Evolutionary conservation across 2,888 invertebrate genomes (phyloP).

Genomic region (Caenorhabditis imperialis): DNA sequence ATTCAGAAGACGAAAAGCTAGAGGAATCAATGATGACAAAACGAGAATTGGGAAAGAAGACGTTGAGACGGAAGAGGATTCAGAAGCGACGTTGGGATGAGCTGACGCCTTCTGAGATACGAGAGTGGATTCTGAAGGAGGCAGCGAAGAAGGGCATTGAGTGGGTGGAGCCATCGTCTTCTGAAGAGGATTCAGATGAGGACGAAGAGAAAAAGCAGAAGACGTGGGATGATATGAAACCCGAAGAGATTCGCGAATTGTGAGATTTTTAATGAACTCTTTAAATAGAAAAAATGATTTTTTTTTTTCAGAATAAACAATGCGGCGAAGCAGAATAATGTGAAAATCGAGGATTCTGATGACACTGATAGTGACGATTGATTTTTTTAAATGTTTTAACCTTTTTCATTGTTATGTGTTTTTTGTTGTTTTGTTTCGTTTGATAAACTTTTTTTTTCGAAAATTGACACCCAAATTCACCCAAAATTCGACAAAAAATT

Average conservation of each 20-base stretch:
- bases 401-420: background rate
- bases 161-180: background rate
- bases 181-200: background rate
- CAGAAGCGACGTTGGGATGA: background rate
- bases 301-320: background rate
- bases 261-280: background rate
- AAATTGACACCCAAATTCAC: too few species aligned
- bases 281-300: background rate
- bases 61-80: background rate
- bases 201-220: background rate
- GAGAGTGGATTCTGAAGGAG: constrained; percentile 3
- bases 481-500: too few species aligned
- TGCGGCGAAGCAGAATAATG: background rate
- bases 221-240: constrained; percentile 12
- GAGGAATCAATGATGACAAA: constrained; percentile 12
- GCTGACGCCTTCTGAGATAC: constrained; percentile 23
- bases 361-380: constrained; percentile 2
- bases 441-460: too few species aligned
- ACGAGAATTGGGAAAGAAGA: too few species aligned
- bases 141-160: constrained; percentile 6
- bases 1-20: constrained; percentile 28
- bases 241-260: background rate
- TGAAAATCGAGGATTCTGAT: background rate
- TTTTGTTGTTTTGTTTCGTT: constrained; percentile 5
- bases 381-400: constrained; percentile 1